Percentiles rank a stretch among this genome's conserved stretches.
Conservation (phyloP, 2,113 vertebrate genomes). For the Gnathonemus echidnorhynchus region DNA sequence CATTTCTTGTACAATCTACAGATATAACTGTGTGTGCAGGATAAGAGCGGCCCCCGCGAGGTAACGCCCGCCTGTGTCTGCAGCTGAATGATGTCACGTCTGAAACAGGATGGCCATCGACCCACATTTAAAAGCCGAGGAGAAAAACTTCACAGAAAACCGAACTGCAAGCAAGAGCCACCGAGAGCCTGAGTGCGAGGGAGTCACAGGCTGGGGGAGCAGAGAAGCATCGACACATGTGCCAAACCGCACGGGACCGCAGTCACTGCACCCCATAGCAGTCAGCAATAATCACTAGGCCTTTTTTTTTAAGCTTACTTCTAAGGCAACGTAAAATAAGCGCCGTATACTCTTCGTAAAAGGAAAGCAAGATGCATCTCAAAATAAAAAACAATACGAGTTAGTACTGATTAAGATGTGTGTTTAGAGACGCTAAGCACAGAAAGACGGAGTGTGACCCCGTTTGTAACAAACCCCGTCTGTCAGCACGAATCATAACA, state of each 20-base stretch:
- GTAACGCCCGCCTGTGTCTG: not conserved
- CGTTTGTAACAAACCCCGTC: not conserved
- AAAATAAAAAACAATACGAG: not conserved
- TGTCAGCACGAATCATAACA: not conserved
- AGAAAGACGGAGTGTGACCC: not conserved
- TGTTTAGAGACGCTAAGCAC: not conserved
- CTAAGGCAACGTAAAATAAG: slow-evolving; percentile 50
- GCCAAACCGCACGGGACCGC: not conserved
- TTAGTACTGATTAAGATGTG: not conserved
- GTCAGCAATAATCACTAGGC: not conserved
- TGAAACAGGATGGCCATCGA: not conserved
- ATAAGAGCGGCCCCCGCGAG: not conserved
- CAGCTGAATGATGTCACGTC: not conserved
- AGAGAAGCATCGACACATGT: not conserved
- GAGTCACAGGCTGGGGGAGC: not conserved
- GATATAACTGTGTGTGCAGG: not conserved
- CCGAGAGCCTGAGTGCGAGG: not conserved
- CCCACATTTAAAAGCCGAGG: not conserved
- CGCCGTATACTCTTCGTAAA: slow-evolving; percentile 30
- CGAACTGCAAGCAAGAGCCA: not conserved
- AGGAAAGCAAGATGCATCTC: slow-evolving; percentile 29
- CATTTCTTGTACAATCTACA: not conserved
- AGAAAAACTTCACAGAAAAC: not conserved
- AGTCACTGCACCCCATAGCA: slow-evolving; percentile 19
- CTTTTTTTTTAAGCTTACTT: slow-evolving; percentile 18